Percentiles rank a stretch among this genome's conserved stretches.
Evolutionary conservation across 2,888 invertebrate genomes (phyloP).

Genomic region (Salticus scenicus): DNA sequence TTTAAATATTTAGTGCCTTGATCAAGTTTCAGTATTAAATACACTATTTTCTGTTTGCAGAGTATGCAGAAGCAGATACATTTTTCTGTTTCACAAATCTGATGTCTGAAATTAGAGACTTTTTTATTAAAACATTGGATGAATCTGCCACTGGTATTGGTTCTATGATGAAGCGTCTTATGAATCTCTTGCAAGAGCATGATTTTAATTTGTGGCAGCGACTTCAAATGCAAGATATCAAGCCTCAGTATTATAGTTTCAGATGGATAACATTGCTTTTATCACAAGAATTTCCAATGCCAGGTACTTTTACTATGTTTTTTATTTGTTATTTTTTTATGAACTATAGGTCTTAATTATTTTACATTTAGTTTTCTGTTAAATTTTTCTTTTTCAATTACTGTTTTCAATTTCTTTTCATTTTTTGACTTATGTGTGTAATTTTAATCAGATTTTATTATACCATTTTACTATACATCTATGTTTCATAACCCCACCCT

Average conservation of each 20-base stretch:
- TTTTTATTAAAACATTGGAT: slow-evolving; percentile 96
- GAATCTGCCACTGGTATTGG: slow-evolving; percentile 86
- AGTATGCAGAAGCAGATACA: slow-evolving; percentile 95
- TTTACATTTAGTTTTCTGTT: background rate
- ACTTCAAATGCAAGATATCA: slow-evolving; percentile 88
- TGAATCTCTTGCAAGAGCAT: slow-evolving; percentile 84
- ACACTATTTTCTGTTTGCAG: slow-evolving; percentile 78
- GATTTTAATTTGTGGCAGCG: slow-evolving; percentile 86
- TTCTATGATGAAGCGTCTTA: slow-evolving; percentile 89
- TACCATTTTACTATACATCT: no score
- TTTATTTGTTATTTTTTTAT: background rate
- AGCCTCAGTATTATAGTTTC: slow-evolving; percentile 97
- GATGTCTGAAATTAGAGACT: slow-evolving; percentile 98
- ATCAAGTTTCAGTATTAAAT: no score
- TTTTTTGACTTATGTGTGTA: no score
- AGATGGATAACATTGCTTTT: slow-evolving; percentile 96
- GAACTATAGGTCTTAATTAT: slow-evolving; percentile 1
- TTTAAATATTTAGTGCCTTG: no score
- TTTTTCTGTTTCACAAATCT: slow-evolving; percentile 99
- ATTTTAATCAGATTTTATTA: no score
- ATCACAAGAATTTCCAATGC: slow-evolving; percentile 97
- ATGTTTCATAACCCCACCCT: no score
- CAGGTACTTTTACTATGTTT: slow-evolving; percentile 77
- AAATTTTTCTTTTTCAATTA: no score
- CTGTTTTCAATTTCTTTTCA: no score